Conservation (phyloP, 64 coral and sea anemone species). For the Montipora capricornis region DNA sequence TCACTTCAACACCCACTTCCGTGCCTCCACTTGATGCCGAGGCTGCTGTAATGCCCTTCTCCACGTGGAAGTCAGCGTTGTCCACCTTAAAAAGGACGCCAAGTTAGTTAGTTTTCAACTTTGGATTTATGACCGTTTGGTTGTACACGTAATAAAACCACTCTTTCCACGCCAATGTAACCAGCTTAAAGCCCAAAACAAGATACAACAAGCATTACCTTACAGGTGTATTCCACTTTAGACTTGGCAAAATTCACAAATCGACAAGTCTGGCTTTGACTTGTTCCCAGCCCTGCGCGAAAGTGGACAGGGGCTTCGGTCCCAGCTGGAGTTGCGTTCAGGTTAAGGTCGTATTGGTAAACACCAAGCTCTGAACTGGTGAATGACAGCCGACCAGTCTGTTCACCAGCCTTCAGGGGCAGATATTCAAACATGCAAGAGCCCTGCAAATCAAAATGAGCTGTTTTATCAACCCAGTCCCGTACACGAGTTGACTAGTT, state of each 20-base stretch:
- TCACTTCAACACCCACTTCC: slow-evolving; percentile 95
- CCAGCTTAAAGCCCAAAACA: not conserved
- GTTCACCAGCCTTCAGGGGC: slow-evolving; percentile 87
- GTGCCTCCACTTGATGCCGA: slow-evolving; percentile 98
- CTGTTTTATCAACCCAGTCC: too few relatives aligned
- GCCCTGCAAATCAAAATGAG: slow-evolving; percentile 64
- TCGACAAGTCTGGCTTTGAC: slow-evolving; percentile 91
- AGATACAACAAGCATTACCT: slow-evolving; percentile 44
- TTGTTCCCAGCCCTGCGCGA: slow-evolving; percentile 78
- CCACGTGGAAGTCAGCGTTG: slow-evolving; percentile 95
- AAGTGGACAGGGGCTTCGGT: slow-evolving; percentile 92
- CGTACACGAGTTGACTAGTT: too few relatives aligned
- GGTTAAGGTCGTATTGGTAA: slow-evolving; percentile 89
- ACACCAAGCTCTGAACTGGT: slow-evolving; percentile 88
- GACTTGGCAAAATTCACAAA: slow-evolving; percentile 95
- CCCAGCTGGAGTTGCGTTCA: slow-evolving; percentile 89
- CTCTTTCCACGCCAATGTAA: not conserved
- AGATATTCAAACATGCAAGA: slow-evolving; percentile 96
- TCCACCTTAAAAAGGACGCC: slow-evolving; percentile 76
- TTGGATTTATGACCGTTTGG: not conserved
- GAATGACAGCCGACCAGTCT: slow-evolving; percentile 81
- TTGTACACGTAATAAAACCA: not conserved
- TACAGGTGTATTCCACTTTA: slow-evolving; percentile 95
- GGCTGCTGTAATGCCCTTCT: slow-evolving; percentile 92
- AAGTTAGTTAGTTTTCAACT: not conserved